Evolutionary conservation across 1,140 invertebrate species (phyloP).

Genomic region (Nomia melanderi): DNA sequence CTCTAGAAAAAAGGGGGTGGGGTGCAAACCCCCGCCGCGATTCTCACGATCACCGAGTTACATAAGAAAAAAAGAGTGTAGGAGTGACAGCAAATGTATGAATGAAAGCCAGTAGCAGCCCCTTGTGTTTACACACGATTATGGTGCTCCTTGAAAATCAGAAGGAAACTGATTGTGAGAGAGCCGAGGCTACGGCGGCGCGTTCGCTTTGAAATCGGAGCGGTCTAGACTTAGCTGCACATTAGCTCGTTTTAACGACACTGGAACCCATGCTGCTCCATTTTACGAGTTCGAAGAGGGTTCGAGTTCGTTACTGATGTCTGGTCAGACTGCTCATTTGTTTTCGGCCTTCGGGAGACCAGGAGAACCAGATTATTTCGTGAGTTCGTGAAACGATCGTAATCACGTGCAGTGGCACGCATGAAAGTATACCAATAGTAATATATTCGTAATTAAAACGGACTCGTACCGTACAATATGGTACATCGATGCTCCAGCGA

Average conservation of each 20-base stretch:
- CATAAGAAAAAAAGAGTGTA: too few species aligned
- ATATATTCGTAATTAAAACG: too few species aligned
- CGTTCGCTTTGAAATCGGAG: conserved; percentile 53
- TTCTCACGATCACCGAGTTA: conserved; percentile 33
- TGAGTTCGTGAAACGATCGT: conserved; percentile 1
- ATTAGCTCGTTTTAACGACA: conserved; percentile 50
- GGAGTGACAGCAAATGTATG: conserved; percentile 13
- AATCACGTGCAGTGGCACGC: background rate
- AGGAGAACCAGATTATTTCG: background rate
- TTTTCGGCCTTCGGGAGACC: conserved; percentile 7
- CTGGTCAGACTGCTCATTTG: conserved; percentile 44
- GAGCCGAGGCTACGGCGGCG: background rate
- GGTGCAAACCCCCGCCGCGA: background rate
- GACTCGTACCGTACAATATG: too few species aligned
- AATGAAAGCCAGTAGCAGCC: conserved; percentile 23
- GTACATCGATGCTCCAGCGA: too few species aligned
- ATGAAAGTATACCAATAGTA: too few species aligned
- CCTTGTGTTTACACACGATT: conserved; percentile 43
- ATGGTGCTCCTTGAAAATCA: conserved; percentile 14
- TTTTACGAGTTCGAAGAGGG: background rate
- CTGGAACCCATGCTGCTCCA: background rate
- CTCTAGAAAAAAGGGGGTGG: background rate
- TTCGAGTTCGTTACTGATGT: conserved; percentile 6
- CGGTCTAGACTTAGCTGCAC: conserved; percentile 25
- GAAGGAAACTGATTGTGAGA: conserved; percentile 4